These are phyloP conservation scores for Antedon mediterranea DNA, from an alignment of 53 echinoderm and acorn worm genomes.

Conservation along the genomic window DNA sequence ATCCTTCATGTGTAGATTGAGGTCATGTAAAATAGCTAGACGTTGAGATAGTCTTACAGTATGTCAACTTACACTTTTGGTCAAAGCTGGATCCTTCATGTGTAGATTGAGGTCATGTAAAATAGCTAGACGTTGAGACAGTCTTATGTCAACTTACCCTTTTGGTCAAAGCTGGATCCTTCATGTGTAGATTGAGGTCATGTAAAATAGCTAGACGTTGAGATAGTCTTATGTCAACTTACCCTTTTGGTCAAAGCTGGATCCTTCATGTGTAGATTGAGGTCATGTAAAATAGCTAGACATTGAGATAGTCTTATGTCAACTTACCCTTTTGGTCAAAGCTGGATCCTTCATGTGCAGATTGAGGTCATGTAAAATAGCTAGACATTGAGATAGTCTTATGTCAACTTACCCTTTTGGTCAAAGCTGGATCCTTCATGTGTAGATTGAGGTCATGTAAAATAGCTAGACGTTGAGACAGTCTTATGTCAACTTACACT, in stretches of 20 bases:
- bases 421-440: slow-evolving; percentile 39
- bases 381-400: slow-evolving; percentile 32
- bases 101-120: background rate
- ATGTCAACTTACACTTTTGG: too few relatives aligned
- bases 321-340: slow-evolving; percentile 37
- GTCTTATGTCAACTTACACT: slow-evolving; percentile 22
- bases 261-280: slow-evolving; percentile 44
- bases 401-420: slow-evolving; percentile 44
- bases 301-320: slow-evolving; percentile 22
- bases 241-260: slow-evolving; percentile 40
- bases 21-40: background rate
- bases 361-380: slow-evolving; percentile 35
- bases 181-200: slow-evolving; percentile 8
- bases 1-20: slow-evolving; percentile 4
- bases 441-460: slow-evolving; percentile 45
- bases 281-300: slow-evolving; percentile 43
- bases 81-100: background rate
- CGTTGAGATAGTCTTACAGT: too few relatives aligned
- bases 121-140: too few relatives aligned
- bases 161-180: background rate
- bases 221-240: slow-evolving; percentile 5
- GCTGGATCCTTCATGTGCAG: slow-evolving; percentile 39
- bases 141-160: too few relatives aligned
- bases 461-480: slow-evolving; percentile 36
- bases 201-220: background rate